Percentiles rank a stretch among this genome's conserved stretches.
These are phyloP conservation scores for Hypomecis atomaria DNA, from an alignment of 2,888 invertebrate genomes.

Conservation along the genomic window DNA sequence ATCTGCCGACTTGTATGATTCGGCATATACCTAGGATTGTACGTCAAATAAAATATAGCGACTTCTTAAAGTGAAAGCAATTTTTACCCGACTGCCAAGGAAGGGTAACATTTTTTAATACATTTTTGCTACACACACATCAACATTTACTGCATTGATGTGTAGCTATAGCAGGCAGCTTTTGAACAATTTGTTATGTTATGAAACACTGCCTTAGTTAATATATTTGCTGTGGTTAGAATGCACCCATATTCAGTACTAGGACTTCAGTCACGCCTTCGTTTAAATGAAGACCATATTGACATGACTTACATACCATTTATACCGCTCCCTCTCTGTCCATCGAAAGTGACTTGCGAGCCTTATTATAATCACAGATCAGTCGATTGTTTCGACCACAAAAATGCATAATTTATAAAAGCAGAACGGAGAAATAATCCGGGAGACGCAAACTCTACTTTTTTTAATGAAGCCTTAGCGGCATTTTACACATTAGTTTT, in stretches of 20 bases:
- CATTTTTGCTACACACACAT: too few relatives aligned
- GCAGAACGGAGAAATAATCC: slow-evolving; percentile 64
- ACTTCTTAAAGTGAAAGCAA: too few relatives aligned
- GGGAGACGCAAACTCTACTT: slow-evolving; percentile 58
- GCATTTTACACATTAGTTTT: slow-evolving; percentile 65
- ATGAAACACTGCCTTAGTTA: too few relatives aligned
- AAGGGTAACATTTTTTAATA: too few relatives aligned
- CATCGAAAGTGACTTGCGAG: slow-evolving; percentile 70
- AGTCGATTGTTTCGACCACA: slow-evolving; percentile 78
- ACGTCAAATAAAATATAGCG: too few relatives aligned
- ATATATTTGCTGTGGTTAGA: slow-evolving; percentile 30
- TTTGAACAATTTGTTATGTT: too few relatives aligned
- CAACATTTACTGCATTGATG: too few relatives aligned
- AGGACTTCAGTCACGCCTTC: slow-evolving; percentile 59
- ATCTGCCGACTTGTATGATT: too few relatives aligned
- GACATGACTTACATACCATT: slow-evolving; percentile 55
- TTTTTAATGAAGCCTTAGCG: slow-evolving; percentile 60
- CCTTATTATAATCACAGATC: slow-evolving; percentile 83
- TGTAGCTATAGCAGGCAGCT: too few relatives aligned
- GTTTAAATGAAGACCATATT: slow-evolving; percentile 60
- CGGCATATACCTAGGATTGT: too few relatives aligned
- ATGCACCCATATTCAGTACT: slow-evolving; percentile 57
- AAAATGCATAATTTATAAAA: slow-evolving; percentile 81
- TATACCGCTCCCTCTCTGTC: slow-evolving; percentile 54
- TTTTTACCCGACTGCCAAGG: too few relatives aligned